These are phyloP conservation scores for Hormaphis cornu DNA, from an alignment of 1,140 invertebrate genomes.

Conservation along the genomic window DNA sequence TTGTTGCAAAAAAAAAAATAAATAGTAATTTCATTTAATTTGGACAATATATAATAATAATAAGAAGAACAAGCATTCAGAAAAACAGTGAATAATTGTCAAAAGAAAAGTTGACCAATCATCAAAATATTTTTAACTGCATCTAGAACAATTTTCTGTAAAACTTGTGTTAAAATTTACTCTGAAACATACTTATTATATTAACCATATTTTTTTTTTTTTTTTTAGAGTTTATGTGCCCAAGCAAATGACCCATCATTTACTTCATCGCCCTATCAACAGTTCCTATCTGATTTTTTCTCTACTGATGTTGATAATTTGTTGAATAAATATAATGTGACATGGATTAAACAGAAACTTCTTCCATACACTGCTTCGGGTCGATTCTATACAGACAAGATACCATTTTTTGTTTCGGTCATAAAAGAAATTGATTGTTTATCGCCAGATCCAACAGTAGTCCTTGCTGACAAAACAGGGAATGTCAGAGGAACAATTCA, in stretches of 20 bases:
- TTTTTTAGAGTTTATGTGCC: background rate
- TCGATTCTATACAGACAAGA: constrained; percentile 7
- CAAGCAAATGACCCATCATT: constrained; percentile 12
- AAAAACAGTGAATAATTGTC: too few relatives aligned
- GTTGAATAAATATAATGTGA: constrained; percentile 16
- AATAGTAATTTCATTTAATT: too few relatives aligned
- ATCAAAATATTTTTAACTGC: too few relatives aligned
- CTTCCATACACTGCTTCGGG: constrained; percentile 7
- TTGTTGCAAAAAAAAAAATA: too few relatives aligned
- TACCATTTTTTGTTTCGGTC: constrained; percentile 31
- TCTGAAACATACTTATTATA: background rate
- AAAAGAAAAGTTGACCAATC: too few relatives aligned
- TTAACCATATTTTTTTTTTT: background rate
- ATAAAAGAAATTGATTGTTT: constrained; percentile 29
- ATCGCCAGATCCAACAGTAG: constrained; percentile 24
- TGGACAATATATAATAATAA: too few relatives aligned
- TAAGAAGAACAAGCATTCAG: too few relatives aligned
- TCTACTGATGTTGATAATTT: background rate
- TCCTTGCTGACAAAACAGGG: constrained; percentile 24
- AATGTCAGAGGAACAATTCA: constrained; percentile 28
- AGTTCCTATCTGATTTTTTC: constrained; percentile 16
- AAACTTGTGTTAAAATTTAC: too few relatives aligned
- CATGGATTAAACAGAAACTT: constrained; percentile 24
- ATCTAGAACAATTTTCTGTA: too few relatives aligned
- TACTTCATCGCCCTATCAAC: constrained; percentile 13